Evolutionary conservation across 2,888 invertebrate species (phyloP).

Genomic region (Chrysomela aeneicollis): DNA sequence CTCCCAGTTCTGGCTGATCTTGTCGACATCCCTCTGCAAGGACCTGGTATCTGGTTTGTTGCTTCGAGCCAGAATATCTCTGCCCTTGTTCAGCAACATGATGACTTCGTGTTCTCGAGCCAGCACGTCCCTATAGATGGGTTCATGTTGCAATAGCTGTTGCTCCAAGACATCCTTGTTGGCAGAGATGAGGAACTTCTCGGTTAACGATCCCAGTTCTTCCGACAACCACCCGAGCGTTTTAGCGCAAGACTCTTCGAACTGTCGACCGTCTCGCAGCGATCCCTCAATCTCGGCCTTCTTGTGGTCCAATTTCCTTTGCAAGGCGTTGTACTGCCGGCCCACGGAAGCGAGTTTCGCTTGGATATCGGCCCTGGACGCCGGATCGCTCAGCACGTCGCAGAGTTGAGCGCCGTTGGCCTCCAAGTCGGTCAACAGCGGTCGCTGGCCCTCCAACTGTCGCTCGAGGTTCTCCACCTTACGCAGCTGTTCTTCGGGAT

Average conservation of each 20-base stretch:
- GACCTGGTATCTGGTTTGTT: slow-evolving; percentile 66
- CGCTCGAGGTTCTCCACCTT: slow-evolving; percentile 89
- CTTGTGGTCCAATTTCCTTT: slow-evolving; percentile 87
- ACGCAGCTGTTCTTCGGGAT: slow-evolving; percentile 85
- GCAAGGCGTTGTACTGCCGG: slow-evolving; percentile 85
- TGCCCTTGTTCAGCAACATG: slow-evolving; percentile 91
- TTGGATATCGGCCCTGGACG: slow-evolving; percentile 89
- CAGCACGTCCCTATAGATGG: slow-evolving; percentile 87
- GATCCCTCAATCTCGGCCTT: slow-evolving; percentile 88
- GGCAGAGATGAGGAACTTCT: slow-evolving; percentile 85
- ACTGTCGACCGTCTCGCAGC: slow-evolving; percentile 84
- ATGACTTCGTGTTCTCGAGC: slow-evolving; percentile 92
- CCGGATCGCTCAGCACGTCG: slow-evolving; percentile 87
- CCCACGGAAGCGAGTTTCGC: slow-evolving; percentile 87
- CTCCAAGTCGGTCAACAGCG: slow-evolving; percentile 86
- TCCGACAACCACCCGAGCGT: slow-evolving; percentile 90
- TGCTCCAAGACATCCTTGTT: slow-evolving; percentile 82
- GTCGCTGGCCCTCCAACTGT: slow-evolving; percentile 88
- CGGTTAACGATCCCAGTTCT: slow-evolving; percentile 78
- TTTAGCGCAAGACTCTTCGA: slow-evolving; percentile 87
- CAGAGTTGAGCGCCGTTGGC: slow-evolving; percentile 89
- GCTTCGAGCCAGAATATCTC: slow-evolving; percentile 67
- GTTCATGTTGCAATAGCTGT: slow-evolving; percentile 89
- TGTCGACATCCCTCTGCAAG: slow-evolving; percentile 82
- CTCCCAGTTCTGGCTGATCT: slow-evolving; percentile 91